Evolutionary conservation across 2,113 vertebrate species (phyloP).

Genomic region (Tupaia tana): DNA sequence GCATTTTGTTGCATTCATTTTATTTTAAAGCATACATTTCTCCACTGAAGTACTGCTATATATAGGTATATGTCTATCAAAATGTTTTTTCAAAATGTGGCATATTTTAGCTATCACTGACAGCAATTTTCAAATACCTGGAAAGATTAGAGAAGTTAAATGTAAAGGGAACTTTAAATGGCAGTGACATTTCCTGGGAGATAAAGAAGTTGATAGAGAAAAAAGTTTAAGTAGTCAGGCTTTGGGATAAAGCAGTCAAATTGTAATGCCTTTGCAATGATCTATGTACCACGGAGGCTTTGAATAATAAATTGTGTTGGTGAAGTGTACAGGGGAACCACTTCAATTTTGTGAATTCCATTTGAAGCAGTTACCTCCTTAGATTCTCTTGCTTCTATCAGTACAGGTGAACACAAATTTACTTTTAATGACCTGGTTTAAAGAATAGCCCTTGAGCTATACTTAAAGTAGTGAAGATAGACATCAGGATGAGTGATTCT

Average conservation of each 20-base stretch:
- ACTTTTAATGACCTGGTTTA: constrained; percentile 58
- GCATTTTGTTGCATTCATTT: constrained; percentile 29
- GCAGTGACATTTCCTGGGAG: constrained; percentile 44
- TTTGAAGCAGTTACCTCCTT: constrained; percentile 26
- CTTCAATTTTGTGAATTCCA: constrained; percentile 50
- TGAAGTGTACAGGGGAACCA: background rate
- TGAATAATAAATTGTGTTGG: constrained; percentile 35
- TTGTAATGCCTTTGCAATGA: background rate
- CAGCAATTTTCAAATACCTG: constrained; percentile 61
- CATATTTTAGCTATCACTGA: constrained; percentile 49
- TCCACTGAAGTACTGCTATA: background rate
- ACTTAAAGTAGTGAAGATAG: background rate
- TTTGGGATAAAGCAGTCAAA: constrained; percentile 25
- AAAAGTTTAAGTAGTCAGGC: constrained; percentile 51
- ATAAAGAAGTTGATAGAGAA: constrained; percentile 42
- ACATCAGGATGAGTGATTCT: background rate
- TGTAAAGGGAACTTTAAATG: constrained; percentile 51
- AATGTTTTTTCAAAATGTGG: background rate
- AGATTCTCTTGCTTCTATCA: background rate
- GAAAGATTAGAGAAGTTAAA: constrained; percentile 64
- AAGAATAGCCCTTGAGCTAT: constrained; percentile 8
- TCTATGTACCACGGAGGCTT: constrained; percentile 14
- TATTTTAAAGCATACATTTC: constrained; percentile 38
- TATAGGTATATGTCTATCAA: constrained; percentile 13
- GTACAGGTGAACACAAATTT: background rate